Base-by-base conservation (phyloP, 2,113 vertebrate genomes). In the Glaucidium brasilianum region DNA sequence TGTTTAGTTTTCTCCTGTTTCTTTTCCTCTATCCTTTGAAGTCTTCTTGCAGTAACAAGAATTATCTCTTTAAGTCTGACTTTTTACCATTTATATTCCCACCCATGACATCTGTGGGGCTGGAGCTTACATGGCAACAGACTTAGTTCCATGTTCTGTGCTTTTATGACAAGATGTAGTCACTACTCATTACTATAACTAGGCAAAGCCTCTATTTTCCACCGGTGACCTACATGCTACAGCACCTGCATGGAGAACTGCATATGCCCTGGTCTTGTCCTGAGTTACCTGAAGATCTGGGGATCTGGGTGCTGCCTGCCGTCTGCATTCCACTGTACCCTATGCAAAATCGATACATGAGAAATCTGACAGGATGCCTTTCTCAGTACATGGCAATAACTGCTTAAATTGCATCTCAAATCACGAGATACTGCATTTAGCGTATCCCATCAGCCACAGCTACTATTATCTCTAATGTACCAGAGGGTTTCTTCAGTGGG, bases 221-320 rank as follows among this genome's bases (percentile, higher is more conserved):
- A 2, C 22, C 6, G 21, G 35, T 37, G 45, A 13, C 1, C 0
- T 34, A 11, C 6, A 8, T 43, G 30, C 80, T 39, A 29, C 26
- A 68, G 9, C 32, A 59, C 5, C 25, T 72, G 11, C 19, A 19
- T 1, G 45, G 63, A n/a, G 30, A 43, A 9, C 39, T 45, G 22
- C 14, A 7, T 4, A 3, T 4, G 2, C 30, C 49, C 41, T 80
- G 29, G 4, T 45, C 68, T 64, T 47, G 5, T 14, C 45, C 10
- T 15, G n/a, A 62, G 10, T 14, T 67, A 15, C 52, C 9, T 71
- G 27, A 71, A 68, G 17, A 58, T 49, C 5, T 41, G 15, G 10
- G 43, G 11, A 16, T 37, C 21, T 11, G 43, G 25, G 8, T 0
- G 0, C 18, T 64, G 29, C 35, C 74, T 49, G 11, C 30, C 35